Percentiles rank a stretch among this genome's conserved stretches.
phyloP scores from a whole-genome alignment of 2,888 invertebrate genomes.

The Aricia artaxerxes region DNA sequence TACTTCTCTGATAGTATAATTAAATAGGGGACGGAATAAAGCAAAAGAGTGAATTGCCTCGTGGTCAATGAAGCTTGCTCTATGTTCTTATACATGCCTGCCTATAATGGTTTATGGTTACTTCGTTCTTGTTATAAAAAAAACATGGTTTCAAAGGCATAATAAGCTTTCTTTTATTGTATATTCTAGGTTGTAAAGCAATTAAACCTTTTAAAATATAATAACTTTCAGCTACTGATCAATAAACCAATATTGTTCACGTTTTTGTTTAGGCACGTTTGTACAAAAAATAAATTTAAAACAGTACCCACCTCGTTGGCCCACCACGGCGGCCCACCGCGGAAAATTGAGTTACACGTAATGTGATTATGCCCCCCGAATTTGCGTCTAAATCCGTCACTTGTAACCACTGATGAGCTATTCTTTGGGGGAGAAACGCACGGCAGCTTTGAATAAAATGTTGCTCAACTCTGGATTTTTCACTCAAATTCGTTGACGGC shows the following conservation, averaged over 20 bases:
- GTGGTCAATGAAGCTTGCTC: not conserved
- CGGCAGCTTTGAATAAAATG: conserved; percentile 8
- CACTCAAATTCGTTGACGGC: not conserved
- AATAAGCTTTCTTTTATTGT: no score
- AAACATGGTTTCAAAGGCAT: no score
- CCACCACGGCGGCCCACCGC: conserved; percentile 32
- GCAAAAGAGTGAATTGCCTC: not conserved
- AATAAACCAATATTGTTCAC: not conserved
- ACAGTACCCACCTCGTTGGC: not conserved
- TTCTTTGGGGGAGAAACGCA: conserved; percentile 55
- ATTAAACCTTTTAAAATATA: no score
- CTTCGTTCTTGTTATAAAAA: not conserved
- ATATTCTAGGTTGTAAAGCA: no score
- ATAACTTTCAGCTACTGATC: not conserved
- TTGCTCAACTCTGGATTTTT: not conserved
- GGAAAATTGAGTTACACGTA: conserved; percentile 61
- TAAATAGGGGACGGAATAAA: not conserved
- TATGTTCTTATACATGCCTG: not conserved
- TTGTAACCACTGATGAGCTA: conserved; percentile 64
- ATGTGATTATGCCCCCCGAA: conserved; percentile 57
- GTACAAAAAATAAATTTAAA: conserved; percentile 20
- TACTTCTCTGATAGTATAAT: no score
- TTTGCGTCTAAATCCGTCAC: conserved; percentile 52
- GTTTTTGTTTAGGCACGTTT: not conserved
- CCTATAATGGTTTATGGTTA: not conserved